These are phyloP conservation scores for Notechis scutatus DNA, from an alignment of 2,113 vertebrate species.

Conservation along the genomic window DNA sequence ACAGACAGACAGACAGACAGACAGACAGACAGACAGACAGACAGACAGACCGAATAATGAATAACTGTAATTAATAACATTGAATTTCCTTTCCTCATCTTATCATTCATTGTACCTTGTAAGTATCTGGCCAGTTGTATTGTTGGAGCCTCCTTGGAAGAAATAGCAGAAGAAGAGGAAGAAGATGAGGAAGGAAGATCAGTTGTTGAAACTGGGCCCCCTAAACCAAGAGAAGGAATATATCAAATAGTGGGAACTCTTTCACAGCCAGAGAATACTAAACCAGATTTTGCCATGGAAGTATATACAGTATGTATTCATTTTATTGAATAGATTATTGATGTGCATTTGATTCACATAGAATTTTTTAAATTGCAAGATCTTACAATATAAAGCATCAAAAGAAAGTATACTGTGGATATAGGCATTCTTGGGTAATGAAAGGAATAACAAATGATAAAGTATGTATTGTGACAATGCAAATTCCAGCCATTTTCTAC, in stretches of 20 bases:
- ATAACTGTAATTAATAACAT: neutral
- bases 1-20: no score
- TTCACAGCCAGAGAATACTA: constrained; percentile 29
- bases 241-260: constrained; percentile 84
- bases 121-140: constrained; percentile 77
- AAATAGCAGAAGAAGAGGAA: constrained; percentile 55
- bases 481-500: neutral
- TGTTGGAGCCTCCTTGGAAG: constrained; percentile 65
- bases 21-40: accelerated
- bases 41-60: neutral
- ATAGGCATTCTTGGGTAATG: neutral
- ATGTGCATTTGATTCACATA: neutral
- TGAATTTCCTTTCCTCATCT: neutral
- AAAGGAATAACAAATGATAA: neutral
- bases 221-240: constrained; percentile 41
- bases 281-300: constrained; percentile 66
- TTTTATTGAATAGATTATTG: neutral
- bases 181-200: constrained; percentile 45
- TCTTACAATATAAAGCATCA: neutral
- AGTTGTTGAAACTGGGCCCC: neutral
- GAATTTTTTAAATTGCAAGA: neutral
- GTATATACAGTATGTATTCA: constrained; percentile 72
- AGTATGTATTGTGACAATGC: neutral
- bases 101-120: constrained; percentile 15
- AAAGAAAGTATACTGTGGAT: neutral